Percentiles rank a stretch among this genome's conserved stretches.
phyloP scores from a whole-genome alignment of 1,140 invertebrate species.

The Pemphigus obesinymphae region DNA sequence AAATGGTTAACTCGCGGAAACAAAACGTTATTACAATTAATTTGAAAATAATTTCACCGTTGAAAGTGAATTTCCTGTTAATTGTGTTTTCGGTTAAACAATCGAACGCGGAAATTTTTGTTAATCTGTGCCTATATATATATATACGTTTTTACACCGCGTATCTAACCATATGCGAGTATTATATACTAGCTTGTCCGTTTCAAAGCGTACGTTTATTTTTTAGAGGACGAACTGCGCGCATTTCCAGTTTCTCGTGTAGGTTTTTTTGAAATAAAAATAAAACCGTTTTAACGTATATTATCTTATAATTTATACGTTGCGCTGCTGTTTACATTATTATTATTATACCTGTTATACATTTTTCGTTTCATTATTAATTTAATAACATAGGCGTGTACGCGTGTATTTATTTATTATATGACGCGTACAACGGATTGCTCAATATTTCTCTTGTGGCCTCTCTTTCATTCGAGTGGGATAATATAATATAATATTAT shows the following conservation, averaged over 20 bases:
- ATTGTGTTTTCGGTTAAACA: neutral
- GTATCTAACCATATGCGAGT: no score
- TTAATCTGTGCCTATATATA: neutral
- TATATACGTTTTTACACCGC: neutral
- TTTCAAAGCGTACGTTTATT: no score
- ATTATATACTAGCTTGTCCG: no score
- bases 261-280: neutral
- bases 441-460: neutral
- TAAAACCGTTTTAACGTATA: neutral
- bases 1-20: neutral
- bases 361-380: neutral
- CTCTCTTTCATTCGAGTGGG: neutral
- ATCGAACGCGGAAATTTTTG: neutral
- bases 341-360: neutral
- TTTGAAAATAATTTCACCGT: neutral
- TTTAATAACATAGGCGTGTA: neutral
- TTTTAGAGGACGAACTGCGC: neutral
- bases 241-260: neutral
- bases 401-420: neutral
- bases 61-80: slow-evolving; percentile 24
- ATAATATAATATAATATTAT: neutral
- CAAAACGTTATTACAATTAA: neutral
- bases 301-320: neutral
- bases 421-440: no score
- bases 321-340: neutral